These are phyloP conservation scores for Crematogaster levior DNA, from an alignment of 2,888 invertebrate species.

Conservation along the genomic window DNA sequence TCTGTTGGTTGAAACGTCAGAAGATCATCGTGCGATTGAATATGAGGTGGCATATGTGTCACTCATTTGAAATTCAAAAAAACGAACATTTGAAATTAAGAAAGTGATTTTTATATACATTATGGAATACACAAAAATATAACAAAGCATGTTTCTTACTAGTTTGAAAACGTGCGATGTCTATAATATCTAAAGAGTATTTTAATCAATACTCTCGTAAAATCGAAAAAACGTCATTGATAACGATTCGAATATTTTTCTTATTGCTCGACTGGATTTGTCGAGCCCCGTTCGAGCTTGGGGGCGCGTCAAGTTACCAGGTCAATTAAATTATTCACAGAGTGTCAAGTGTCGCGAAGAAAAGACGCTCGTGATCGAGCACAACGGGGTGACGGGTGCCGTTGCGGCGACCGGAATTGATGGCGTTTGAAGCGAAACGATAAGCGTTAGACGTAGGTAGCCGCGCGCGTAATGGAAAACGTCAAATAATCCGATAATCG, in stretches of 20 bases:
- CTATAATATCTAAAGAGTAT: not conserved
- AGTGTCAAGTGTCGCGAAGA: slow-evolving; percentile 21
- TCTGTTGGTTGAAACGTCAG: not conserved
- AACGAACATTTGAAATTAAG: not conserved
- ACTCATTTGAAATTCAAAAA: too few species aligned
- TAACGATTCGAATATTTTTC: not conserved
- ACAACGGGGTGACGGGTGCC: slow-evolving; percentile 9
- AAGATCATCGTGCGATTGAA: not conserved
- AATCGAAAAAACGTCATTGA: not conserved
- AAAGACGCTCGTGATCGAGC: slow-evolving; percentile 16
- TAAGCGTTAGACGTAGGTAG: slow-evolving; percentile 55
- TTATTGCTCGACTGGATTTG: not conserved
- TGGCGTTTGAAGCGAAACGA: slow-evolving; percentile 55
- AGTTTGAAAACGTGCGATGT: not conserved
- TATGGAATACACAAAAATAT: not conserved
- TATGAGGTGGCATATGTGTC: not conserved
- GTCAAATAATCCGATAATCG: slow-evolving; percentile 71
- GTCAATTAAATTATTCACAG: slow-evolving; percentile 37
- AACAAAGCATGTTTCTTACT: not conserved
- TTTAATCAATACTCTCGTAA: not conserved
- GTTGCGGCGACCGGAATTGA: slow-evolving; percentile 44
- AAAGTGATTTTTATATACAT: too few species aligned
- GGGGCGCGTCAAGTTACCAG: slow-evolving; percentile 4
- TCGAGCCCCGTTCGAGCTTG: not conserved
- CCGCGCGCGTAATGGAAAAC: slow-evolving; percentile 68